Evolutionary conservation across 2,113 vertebrate genomes (phyloP).

Genomic region (Leucoraja erinaceus): DNA sequence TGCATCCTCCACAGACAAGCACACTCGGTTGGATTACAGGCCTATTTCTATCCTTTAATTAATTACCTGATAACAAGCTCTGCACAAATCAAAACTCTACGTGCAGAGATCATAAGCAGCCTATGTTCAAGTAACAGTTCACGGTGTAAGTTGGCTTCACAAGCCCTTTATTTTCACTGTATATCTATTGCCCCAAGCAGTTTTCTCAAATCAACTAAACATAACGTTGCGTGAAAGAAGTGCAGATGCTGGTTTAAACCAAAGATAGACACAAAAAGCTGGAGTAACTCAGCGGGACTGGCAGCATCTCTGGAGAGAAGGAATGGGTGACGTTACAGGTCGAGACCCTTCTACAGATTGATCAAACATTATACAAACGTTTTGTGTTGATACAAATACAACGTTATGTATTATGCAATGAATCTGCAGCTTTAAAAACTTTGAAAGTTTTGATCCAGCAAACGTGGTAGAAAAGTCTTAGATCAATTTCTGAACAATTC

Average conservation of each 20-base stretch:
- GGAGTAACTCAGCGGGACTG: too few relatives aligned
- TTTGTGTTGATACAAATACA: too few relatives aligned
- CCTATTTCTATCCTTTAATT: neutral
- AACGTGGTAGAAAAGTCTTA: neutral
- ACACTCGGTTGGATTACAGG: neutral
- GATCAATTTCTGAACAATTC: neutral
- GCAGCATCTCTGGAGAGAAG: too few relatives aligned
- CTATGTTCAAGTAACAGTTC: neutral
- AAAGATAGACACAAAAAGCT: neutral
- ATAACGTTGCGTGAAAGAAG: neutral
- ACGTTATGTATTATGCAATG: neutral
- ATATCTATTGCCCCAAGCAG: neutral
- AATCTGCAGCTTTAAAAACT: neutral
- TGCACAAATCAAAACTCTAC: neutral
- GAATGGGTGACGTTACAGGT: too few relatives aligned
- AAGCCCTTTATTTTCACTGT: neutral
- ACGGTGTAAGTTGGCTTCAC: neutral
- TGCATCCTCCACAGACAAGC: neutral
- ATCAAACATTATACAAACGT: too few relatives aligned
- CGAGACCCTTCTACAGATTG: too few relatives aligned
- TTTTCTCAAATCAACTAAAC: neutral
- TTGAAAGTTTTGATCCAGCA: neutral
- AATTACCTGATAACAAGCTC: neutral
- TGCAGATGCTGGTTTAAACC: neutral
- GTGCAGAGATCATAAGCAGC: neutral